Percentiles rank a stretch among this genome's conserved stretches.
Evolutionary conservation across 2,797 vertebrate species (phyloP).

Genomic region (Masticophis lateralis): DNA sequence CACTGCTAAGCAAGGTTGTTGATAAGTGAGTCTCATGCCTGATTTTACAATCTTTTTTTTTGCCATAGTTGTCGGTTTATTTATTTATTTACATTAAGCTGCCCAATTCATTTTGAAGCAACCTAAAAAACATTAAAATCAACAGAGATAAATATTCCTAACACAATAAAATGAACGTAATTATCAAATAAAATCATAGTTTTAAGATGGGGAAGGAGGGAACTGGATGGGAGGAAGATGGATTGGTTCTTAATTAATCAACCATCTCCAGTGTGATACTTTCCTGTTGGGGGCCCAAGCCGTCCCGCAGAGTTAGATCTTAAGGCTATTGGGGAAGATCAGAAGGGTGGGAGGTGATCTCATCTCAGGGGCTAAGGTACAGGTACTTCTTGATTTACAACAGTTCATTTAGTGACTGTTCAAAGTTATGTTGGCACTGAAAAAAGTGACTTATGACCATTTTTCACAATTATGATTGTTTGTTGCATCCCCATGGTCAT

Average conservation of each 20-base stretch:
- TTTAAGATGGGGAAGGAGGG: neutral
- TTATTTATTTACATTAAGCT: neutral
- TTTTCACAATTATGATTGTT: no score
- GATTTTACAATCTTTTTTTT: neutral
- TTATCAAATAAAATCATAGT: neutral
- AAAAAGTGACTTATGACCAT: no score
- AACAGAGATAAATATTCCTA: neutral
- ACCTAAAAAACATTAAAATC: neutral
- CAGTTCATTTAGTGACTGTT: no score
- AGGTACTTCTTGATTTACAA: no score
- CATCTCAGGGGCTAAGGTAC: neutral
- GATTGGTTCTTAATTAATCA: neutral
- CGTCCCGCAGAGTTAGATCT: neutral
- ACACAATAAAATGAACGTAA: neutral
- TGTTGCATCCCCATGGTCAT: no score
- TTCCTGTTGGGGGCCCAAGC: neutral
- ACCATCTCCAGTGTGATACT: neutral
- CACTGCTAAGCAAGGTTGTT: neutral
- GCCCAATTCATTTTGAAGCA: neutral
- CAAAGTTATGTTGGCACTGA: no score
- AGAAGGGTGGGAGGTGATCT: neutral
- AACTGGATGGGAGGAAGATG: neutral
- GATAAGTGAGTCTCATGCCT: neutral
- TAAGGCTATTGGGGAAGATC: neutral
- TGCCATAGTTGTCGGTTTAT: neutral